phyloP scores from a whole-genome alignment of 2,888 invertebrate species.

The Eupithecia exiguata region DNA sequence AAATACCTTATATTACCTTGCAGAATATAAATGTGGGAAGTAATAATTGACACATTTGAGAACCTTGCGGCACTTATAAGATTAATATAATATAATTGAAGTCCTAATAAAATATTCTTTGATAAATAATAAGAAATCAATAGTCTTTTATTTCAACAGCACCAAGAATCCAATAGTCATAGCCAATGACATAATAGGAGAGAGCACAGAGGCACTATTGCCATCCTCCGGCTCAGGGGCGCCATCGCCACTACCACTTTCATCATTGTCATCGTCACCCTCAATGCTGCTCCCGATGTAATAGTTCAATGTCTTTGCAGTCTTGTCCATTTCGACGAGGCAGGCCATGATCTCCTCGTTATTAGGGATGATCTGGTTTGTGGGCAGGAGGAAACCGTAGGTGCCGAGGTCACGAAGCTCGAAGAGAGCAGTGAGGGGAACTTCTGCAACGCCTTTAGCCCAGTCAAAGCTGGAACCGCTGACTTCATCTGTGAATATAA shows the following conservation, averaged over 20 bases:
- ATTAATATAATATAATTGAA: too few relatives aligned
- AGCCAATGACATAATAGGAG: constrained; percentile 43
- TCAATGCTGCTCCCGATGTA: constrained; percentile 38
- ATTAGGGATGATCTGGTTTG: constrained; percentile 76
- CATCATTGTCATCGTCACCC: background rate
- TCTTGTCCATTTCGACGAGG: constrained; percentile 63
- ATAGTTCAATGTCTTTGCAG: constrained; percentile 50
- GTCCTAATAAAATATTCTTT: too few relatives aligned
- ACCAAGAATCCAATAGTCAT: constrained; percentile 40
- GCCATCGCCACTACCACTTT: background rate
- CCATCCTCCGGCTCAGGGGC: background rate
- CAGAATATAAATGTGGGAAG: too few relatives aligned
- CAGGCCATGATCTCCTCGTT: constrained; percentile 73
- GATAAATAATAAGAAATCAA: background rate
- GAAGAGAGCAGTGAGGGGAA: constrained; percentile 81
- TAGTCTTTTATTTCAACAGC: constrained; percentile 32
- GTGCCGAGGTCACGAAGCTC: constrained; percentile 82
- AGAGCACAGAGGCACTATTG: constrained; percentile 14
- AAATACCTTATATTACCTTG: too few relatives aligned
- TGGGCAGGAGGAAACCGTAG: constrained; percentile 82
- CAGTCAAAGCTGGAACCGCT: constrained; percentile 81
- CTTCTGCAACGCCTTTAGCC: constrained; percentile 79
- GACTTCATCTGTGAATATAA: constrained; percentile 61
- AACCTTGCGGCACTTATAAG: too few relatives aligned
- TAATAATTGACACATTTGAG: too few relatives aligned